Evolutionary conservation across 2,113 vertebrate species (phyloP), one percentile per base, ranked within the genome.

Genomic region (Micronycteris hirsuta): DNA sequence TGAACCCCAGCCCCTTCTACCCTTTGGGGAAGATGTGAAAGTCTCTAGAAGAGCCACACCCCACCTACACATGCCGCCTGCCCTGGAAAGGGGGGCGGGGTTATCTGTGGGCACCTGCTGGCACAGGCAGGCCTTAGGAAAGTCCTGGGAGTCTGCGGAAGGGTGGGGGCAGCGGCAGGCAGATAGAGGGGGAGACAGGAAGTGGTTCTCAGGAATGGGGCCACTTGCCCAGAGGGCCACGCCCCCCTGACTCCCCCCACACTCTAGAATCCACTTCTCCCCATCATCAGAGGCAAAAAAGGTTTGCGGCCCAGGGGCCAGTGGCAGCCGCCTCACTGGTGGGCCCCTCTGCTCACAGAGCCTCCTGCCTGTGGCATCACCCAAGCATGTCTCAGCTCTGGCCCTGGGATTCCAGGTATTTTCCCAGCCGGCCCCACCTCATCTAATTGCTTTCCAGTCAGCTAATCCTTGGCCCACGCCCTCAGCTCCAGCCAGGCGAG

Each of bases 381-480:
- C 94, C 68, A 83, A 96, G 88, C 95, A 96, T 97, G 96, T 93
- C 95, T 95, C 70, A 36, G 91, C 97, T 93, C 91, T 11, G 45
- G 96, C 86, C 89, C 88, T 81, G 96, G 96, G 96, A 97, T 96
- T 86, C 93, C 96, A 97, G 97, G 97, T 97, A 96, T 97, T 97
- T 96, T 95, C 97, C 96, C 97, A 95, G 96, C 93, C 91, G 24
- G 94, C 96, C 96, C 92, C 97, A 96, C 97, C 97, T 96, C 96
- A 67, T 58, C 94, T 97, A 98, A 97, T 98, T 98, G 89, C 97
- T 97, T 97, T 95, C 97, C 96, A 97, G 97, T 97, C 96, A 97
- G 95, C 97, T 97, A 96, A 96, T 86, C 94, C 96, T 90, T 85
- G 94, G 92, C 96, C 96, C 91, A 96, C 96, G 4, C 97, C 97